Evolutionary conservation across 2,888 invertebrate species (phyloP), one percentile per base, ranked within the genome.

Genomic region (Palloptera scutellata): DNA sequence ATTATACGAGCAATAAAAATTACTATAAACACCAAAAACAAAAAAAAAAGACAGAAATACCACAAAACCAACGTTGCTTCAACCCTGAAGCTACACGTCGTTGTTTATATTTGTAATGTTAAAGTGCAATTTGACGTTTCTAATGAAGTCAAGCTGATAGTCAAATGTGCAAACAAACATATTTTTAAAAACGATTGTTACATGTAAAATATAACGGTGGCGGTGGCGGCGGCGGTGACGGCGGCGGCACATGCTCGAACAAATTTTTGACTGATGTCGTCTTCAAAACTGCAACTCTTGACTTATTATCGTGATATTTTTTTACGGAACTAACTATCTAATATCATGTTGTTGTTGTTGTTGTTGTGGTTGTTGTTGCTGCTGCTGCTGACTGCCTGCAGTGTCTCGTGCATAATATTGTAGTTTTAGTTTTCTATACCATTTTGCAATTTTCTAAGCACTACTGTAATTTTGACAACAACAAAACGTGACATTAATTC

Each of bases 401-500:
- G 48, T 48, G 48, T 48, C 48, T n/a, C 48, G 48, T 48, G 48
- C 12, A 48, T n/a, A 48, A n/a, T 48, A 5, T 15, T 12, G 2
- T 48, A n/a, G 1, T 48, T 48, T 15, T 48, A n/a, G 1, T 48
- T n/a, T 48, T 48, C 2, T 15, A 48, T 15, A 12, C 8, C 48
- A 8, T 48, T 48, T 48, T 12, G 48, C 12, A n/a, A 48, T 48
- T 48, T 48, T 12, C 2, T 48, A 11, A 8, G 19, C 53, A 17
- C 11, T n/a, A 53, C 12, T 53, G 11, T 53, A 15, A 11, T 11
- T 53, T 53, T 53, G 61, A 55, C 45, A 66, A 30, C 30, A 30
- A 61, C 61, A 48, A 61, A 66, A 61, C 66, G 66, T 66, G 66
- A 66, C 66, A 66, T 43, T 54, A 66, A 61, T 61, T 54, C 54